Base-by-base conservation (phyloP, 2,113 vertebrate genomes). In the Nothoprocta perdicaria region DNA sequence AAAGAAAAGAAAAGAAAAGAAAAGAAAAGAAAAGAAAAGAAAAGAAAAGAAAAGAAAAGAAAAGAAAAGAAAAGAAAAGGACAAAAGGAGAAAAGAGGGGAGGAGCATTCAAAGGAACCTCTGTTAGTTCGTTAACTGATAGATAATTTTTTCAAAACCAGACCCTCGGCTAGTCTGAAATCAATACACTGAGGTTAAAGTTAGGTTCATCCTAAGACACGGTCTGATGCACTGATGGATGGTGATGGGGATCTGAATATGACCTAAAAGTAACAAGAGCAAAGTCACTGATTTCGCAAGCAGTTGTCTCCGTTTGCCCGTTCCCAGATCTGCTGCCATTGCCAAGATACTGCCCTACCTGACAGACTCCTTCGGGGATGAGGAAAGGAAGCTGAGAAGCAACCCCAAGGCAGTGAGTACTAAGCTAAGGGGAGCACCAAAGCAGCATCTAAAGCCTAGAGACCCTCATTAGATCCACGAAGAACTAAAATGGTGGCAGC, bases 381-480 rank as follows among this genome's bases (percentile, higher is more conserved):
- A 71, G 46, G 16, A 6, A 16, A 52, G 26, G 24, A 48, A 72
- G 21, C 33, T 29, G 48, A 52, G 43, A 40, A 33, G n/a, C 33
- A 19, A 18, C 17, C 22, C 46, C 23, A 27, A 24, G 48, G 24
- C 17, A 38, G 24, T 26, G 23, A 21, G 15, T 12, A 29, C 38
- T 48, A 57, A 65, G 46, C 33, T 14, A 29, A 1, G 22, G 26
- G 15, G 6, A 17, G 35, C 35, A 38, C 35, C 35, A 38, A 43
- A 3, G 4, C 15, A 24, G n/a, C 10, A 23, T 27, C 38, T 46
- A 33, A 57, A 31, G 13, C 43, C 6, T 5, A 41, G 40, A 72
- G 65, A 67, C 48, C 4, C 9, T 81, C 58, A 11, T 27, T 0
- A 10, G 27, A 60, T 27, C 57, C 0, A 1, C 65, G 10, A 24